Base-by-base conservation (phyloP, 2,797 vertebrate genomes). In the Pangasius sanitwongsei region DNA sequence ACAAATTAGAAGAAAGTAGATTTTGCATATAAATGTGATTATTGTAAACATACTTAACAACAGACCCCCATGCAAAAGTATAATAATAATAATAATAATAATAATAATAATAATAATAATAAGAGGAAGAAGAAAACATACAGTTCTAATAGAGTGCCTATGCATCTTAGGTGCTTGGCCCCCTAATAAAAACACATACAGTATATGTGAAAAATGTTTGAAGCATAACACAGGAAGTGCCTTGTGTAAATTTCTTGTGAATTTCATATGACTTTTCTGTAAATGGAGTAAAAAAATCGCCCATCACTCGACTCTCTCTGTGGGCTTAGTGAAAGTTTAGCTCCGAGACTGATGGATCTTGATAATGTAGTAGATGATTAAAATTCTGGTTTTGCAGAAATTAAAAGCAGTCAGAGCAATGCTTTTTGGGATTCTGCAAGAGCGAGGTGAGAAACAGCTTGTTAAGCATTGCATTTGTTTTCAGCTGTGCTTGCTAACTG, bases 281-380 rank as follows among this genome's bases (percentile, higher is more conserved):
- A 41, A 25, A 6, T 59, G 18, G 20, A 59, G 18, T 25, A 25
- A 5, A 80, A 57, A 83, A 83, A 23, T 25, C 55, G 6, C 1
- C 20, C 57, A 28, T 41, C 31, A 28, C 23, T 67, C 44, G 7
- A 50, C n/a, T 37, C n/a, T 57, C 48, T 72, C 67, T 69, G 16
- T 57, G 20, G 65, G 44, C 48, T 69, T 44, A 83, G 9, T 28
- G 50, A 63, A 50, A 84, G 82, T 67, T 85, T 85, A 85, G n/a
- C 41, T 2, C 23, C 2, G 81, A 89, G 88, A 90, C 85, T 92
- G 85, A 90, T 87, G 87, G 88, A 89, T 88, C 70, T 15, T 61
- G 67, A 89, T 69, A 59, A 86, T 77, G 89, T 70, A 70, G 80
- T 87, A 84, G 89, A 83, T 91, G 89, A 91, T 89, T 91, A 90